phyloP scores from a whole-genome alignment of 2,113 vertebrate species.

The Urocynchramus pylzowi region DNA sequence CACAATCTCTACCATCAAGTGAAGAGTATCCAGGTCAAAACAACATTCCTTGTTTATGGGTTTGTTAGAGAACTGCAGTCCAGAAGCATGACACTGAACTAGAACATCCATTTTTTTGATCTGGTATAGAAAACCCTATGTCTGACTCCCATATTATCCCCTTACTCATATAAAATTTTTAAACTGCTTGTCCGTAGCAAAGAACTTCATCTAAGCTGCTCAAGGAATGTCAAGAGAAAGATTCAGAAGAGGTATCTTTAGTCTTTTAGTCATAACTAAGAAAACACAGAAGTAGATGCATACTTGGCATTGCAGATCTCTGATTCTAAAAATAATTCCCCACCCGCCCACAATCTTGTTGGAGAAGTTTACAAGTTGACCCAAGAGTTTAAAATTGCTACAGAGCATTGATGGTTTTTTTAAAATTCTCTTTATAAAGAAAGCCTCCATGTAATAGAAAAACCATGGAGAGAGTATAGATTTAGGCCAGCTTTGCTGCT shows the following conservation, averaged over 20 bases:
- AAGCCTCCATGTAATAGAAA: background rate
- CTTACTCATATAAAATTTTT: background rate
- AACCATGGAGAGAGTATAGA: background rate
- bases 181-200: background rate
- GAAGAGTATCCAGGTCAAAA: background rate
- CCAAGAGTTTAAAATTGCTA: background rate
- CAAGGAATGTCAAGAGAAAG: background rate
- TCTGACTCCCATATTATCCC: background rate
- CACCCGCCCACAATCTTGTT: background rate
- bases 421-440: background rate
- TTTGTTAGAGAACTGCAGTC: background rate
- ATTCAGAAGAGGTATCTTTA: background rate
- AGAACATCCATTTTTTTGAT: background rate
- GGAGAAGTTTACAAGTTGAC: background rate
- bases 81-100: background rate
- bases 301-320: background rate
- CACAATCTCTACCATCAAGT: background rate
- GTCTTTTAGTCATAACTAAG: background rate
- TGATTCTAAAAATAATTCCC: background rate
- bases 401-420: background rate
- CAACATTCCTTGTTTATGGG: fast-evolving
- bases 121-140: background rate
- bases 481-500: background rate
- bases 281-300: background rate
- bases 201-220: background rate